A percentile compares a stretch with the other conserved stretches of the same genome.
Evolutionary conservation across 2,113 vertebrate species (phyloP).

Genomic region (Probosciger aterrimus): DNA sequence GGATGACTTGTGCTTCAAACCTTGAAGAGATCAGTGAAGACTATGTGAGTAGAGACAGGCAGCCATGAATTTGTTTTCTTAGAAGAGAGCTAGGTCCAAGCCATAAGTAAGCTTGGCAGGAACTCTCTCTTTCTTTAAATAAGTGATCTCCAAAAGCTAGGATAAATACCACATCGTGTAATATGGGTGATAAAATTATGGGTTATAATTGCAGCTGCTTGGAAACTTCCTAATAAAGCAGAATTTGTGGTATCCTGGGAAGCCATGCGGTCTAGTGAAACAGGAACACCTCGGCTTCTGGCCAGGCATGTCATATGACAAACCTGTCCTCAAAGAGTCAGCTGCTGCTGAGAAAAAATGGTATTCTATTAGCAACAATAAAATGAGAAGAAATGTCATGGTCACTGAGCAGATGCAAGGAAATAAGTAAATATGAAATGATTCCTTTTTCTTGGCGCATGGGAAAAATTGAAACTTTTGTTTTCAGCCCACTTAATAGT

Average conservation of each 20-base stretch:
- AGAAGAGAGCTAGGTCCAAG: not conserved
- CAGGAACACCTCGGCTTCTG: not conserved
- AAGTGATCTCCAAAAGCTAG: not conserved
- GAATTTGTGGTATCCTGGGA: not conserved
- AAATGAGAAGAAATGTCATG: not conserved
- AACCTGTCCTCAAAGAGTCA: not conserved
- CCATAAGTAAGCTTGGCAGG: not conserved
- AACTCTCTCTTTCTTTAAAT: not conserved
- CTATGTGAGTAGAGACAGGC: not conserved
- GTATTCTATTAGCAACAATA: not conserved
- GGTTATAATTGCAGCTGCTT: not conserved
- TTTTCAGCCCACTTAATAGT: not conserved
- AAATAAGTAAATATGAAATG: not conserved
- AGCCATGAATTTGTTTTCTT: not conserved
- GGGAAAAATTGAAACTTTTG: not conserved
- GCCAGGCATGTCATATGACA: not conserved
- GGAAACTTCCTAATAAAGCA: not conserved
- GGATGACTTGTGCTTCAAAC: not conserved
- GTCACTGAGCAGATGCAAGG: not conserved
- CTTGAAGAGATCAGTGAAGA: not conserved
- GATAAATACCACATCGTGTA: not conserved
- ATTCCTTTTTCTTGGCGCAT: not conserved
- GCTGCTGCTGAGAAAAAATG: not conserved
- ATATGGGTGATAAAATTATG: not conserved
- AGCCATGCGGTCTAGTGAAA: not conserved